A percentile compares a stretch with the other conserved stretches of the same genome.
Conservation (phyloP, 1,140 invertebrate species). For the Venturia canescens region DNA sequence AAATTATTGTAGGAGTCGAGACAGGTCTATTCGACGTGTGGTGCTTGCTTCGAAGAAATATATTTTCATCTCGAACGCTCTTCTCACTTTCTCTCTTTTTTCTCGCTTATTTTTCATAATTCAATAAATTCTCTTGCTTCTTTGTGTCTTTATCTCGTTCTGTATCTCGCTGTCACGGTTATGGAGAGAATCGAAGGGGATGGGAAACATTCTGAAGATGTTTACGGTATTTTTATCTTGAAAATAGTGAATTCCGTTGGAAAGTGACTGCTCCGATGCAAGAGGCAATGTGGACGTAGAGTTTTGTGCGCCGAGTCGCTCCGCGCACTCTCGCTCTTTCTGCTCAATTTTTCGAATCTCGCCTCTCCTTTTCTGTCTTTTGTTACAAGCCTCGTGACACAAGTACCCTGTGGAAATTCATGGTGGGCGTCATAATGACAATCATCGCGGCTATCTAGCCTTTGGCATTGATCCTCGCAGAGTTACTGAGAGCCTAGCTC, state of each 20-base stretch:
- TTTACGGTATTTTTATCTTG: no score
- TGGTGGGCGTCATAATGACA: slow-evolving; percentile 67
- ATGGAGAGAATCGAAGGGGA: no score
- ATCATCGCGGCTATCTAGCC: slow-evolving; percentile 60
- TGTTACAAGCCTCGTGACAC: slow-evolving; percentile 3
- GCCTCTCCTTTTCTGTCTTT: neutral
- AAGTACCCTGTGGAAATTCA: slow-evolving; percentile 20
- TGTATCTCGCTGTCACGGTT: neutral
- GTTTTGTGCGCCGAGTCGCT: no score
- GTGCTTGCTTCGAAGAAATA: neutral
- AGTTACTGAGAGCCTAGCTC: slow-evolving; percentile 45
- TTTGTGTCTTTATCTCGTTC: neutral
- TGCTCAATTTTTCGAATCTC: no score
- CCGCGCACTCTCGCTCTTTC: no score
- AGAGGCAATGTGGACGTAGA: no score
- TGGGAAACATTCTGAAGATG: no score
- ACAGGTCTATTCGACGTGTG: slow-evolving; percentile 53
- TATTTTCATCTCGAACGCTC: no score
- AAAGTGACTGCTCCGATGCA: no score
- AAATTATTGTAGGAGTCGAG: slow-evolving; percentile 58
- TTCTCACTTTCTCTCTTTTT: neutral
- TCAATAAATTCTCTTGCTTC: no score
- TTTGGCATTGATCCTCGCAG: slow-evolving; percentile 69
- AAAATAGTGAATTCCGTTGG: no score
- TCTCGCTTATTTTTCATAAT: no score